These are phyloP conservation scores for Adoxophyes honmai DNA, from an alignment of 1,140 invertebrate genomes.

Conservation along the genomic window DNA sequence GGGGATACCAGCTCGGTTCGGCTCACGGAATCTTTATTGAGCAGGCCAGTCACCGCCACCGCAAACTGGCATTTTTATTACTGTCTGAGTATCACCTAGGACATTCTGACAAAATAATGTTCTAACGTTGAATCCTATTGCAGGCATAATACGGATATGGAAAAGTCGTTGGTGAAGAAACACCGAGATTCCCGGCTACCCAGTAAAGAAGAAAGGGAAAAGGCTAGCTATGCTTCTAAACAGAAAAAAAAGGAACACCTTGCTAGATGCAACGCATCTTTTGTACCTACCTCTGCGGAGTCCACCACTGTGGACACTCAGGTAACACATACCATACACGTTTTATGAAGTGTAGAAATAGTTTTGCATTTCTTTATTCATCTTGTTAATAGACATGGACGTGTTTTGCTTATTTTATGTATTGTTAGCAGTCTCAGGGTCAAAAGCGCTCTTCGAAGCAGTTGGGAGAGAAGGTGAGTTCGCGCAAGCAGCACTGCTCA, in stretches of 20 bases:
- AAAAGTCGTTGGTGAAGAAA: conserved; percentile 83
- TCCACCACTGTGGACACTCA: background rate
- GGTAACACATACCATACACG: too few species aligned
- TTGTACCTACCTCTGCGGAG: conserved; percentile 30
- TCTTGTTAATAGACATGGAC: too few species aligned
- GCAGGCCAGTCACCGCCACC: too few species aligned
- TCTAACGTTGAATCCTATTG: conserved; percentile 7
- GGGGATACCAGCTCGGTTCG: conserved; percentile 72
- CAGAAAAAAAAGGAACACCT: conserved; percentile 59
- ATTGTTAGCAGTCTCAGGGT: conserved; percentile 29
- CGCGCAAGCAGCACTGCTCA: conserved; percentile 39
- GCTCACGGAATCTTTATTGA: conserved; percentile 82
- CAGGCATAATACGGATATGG: conserved; percentile 87
- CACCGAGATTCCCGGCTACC: conserved; percentile 79
- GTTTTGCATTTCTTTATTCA: too few species aligned
- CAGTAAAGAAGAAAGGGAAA: conserved; percentile 65
- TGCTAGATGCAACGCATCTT: conserved; percentile 49
- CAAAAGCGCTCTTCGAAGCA: conserved; percentile 38
- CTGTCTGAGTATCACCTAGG: conserved; percentile 18
- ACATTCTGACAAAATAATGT: background rate
- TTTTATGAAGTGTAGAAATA: too few species aligned
- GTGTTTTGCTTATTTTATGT: too few species aligned
- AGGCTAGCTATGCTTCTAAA: conserved; percentile 47
- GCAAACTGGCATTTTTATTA: too few species aligned
- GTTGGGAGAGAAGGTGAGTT: conserved; percentile 13